Conservation (phyloP, 2,888 invertebrate genomes). For the Drosophila paranaensis region DNA sequence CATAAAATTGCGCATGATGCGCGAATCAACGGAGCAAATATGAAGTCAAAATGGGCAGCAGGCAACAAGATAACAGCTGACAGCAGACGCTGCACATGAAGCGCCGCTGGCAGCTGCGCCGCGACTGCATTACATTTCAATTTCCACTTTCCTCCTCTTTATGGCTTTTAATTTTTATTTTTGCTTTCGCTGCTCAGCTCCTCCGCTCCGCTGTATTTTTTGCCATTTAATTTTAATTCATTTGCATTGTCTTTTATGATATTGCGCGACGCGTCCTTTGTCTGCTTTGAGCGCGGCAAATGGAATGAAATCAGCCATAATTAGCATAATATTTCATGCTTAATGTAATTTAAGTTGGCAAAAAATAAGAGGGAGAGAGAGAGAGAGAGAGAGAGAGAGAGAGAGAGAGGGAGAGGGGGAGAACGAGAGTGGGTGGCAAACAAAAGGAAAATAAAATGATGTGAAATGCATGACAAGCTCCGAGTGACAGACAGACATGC, state of each 20-base stretch:
- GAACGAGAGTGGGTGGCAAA: too few relatives aligned
- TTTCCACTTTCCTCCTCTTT: constrained; percentile 50
- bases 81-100: constrained; percentile 39
- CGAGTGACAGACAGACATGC: constrained; percentile 74
- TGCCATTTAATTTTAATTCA: constrained; percentile 77
- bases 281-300: constrained; percentile 39
- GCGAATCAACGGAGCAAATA: constrained; percentile 45
- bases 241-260: constrained; percentile 76
- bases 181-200: neutral
- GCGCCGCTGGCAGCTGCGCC: constrained; percentile 11
- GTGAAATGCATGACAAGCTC: constrained; percentile 49
- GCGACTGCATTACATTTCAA: constrained; percentile 75
- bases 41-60: constrained; percentile 47
- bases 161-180: constrained; percentile 35
- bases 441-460: constrained; percentile 5
- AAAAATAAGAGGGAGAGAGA: constrained; percentile 27
- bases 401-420: neutral
- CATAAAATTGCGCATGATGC: constrained; percentile 64
- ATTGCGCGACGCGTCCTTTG: constrained; percentile 46
- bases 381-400: too few relatives aligned
- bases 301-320: constrained; percentile 76
- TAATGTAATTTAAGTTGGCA: constrained; percentile 79
- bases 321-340: constrained; percentile 81
- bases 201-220: constrained; percentile 1
- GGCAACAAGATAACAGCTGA: constrained; percentile 33